phyloP scores from a whole-genome alignment of 2,797 vertebrate genomes.

The Spinus pinus region DNA sequence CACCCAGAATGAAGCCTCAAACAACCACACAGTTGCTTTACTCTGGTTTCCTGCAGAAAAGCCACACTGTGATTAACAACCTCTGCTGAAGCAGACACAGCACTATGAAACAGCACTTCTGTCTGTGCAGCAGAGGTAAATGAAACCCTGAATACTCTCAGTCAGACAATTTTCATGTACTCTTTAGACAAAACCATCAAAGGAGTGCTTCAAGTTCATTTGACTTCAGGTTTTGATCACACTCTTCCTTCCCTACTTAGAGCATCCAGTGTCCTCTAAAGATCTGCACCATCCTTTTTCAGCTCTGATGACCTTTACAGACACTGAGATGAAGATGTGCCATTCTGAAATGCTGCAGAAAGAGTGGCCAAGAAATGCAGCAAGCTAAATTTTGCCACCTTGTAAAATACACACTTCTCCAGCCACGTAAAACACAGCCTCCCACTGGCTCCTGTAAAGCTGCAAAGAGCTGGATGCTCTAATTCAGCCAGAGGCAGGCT shows the following conservation, averaged over 20 bases:
- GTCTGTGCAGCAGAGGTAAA: neutral
- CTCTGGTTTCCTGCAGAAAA: neutral
- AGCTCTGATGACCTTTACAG: neutral
- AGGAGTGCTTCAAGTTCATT: neutral
- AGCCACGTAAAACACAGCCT: neutral
- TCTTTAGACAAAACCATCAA: neutral
- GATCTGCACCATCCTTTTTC: neutral
- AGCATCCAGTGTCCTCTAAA: neutral
- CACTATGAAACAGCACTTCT: neutral
- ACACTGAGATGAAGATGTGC: neutral
- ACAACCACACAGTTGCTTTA: neutral
- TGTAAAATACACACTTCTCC: neutral
- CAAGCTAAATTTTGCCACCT: neutral
- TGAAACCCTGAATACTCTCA: neutral
- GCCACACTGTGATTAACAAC: neutral
- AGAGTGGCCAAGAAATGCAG: neutral
- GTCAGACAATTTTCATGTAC: neutral
- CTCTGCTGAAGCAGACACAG: neutral
- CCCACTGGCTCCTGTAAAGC: neutral
- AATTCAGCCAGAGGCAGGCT: neutral
- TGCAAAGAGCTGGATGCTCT: neutral
- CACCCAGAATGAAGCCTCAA: neutral
- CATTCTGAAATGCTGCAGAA: neutral
- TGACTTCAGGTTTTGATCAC: neutral
- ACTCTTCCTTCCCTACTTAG: neutral